Base-by-base conservation (phyloP, 2,888 invertebrate species). In the Lepeophtheirus nordmannii region DNA sequence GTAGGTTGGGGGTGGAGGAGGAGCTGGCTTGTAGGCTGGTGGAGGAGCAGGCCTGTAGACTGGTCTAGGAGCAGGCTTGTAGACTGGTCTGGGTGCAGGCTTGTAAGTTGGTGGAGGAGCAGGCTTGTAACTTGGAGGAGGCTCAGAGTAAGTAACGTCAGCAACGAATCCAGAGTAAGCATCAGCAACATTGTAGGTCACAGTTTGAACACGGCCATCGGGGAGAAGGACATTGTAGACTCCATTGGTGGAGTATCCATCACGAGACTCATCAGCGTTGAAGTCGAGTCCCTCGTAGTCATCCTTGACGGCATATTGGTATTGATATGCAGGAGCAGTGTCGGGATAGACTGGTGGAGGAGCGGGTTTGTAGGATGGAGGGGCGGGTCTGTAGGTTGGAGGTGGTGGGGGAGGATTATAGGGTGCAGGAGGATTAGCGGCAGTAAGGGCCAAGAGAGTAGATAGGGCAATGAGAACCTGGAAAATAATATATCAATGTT, bases 81-180 rank as follows among this genome's bases (percentile, higher is more conserved):
- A n/a, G n/a, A n/a, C n/a, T n/a, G n/a, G n/a, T n/a, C n/a, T n/a
- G n/a, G n/a, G n/a, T 11, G 57, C 57, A 11, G 57, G 57, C n/a
- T 57, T 57, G 57, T 57, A 57, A 57, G 11, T 10, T 20, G 57
- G 57, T 11, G 57, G 57, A n/a, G 11, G 22, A 57, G 57, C 57
- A 11, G 57, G 57, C n/a, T 57, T 57, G 57, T 57, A 57, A 57
- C 22, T 10, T 20, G 57, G 57, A 20, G 57, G 57, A n/a, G 11
- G 22, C 5, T 57, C n/a, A 5, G 57, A 23, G 60, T 60, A 60
- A 11, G 20, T 17, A 1, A 57, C 57, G 14, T 57, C 57, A 57
- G 57, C 57, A 20, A 57, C 57, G 57, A 22, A 22, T 20, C 57
- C 57, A 23, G 57, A 57, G n/a, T 57, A 57, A n/a, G 57, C 57